Evolutionary conservation across 35 echinoderm and acorn worm species (phyloP), one percentile per base, ranked within the genome.

Genomic region (Heliocidaris erythrogramma): DNA sequence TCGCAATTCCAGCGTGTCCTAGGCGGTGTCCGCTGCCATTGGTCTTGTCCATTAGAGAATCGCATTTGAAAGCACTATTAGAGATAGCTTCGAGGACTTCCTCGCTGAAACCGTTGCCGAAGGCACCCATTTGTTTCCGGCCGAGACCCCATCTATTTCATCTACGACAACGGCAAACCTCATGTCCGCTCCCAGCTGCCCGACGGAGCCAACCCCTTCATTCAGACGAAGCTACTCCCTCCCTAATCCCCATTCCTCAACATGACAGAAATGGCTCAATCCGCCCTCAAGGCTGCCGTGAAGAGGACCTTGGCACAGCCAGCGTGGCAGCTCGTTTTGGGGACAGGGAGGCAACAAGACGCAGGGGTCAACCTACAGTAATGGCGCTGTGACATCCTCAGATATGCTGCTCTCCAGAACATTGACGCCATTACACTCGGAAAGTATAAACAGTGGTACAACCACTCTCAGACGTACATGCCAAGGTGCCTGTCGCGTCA

Each of bases 81-180:
- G 86, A 31, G 48, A 90, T 48, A 89, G 7, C 0, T 90, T 95
- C n/a, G 18, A 95, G 49, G 85, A 29, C 7, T n/a, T n/a, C n/a
- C n/a, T n/a, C n/a, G n/a, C n/a, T n/a, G n/a, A n/a, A n/a, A n/a
- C n/a, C n/a, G n/a, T 91, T 27, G 27, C 13, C 16, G 89, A 93
- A 78, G 93, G 21, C 5, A 2, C 5, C n/a, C 48, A 89, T 5
- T 0, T 50, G 30, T 90, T 95, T 21, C 94, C 86, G 11, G 86
- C 24, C 11, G 48, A 95, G 87, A 95, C 21, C 85, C n/a, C 5
- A 48, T 95, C 47, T 90, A 48, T 18, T 48, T 90, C 8, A n/a
- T n/a, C n/a, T 95, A 95, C 14, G 94, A 95, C 87, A 90, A 95
- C 48, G 86, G 86, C 29, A 85, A 86, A 59, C 94, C 94, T 11